Evolutionary conservation across 2,113 vertebrate genomes (phyloP), one percentile per base, ranked within the genome.

Genomic region (Larimichthys polyactis): DNA sequence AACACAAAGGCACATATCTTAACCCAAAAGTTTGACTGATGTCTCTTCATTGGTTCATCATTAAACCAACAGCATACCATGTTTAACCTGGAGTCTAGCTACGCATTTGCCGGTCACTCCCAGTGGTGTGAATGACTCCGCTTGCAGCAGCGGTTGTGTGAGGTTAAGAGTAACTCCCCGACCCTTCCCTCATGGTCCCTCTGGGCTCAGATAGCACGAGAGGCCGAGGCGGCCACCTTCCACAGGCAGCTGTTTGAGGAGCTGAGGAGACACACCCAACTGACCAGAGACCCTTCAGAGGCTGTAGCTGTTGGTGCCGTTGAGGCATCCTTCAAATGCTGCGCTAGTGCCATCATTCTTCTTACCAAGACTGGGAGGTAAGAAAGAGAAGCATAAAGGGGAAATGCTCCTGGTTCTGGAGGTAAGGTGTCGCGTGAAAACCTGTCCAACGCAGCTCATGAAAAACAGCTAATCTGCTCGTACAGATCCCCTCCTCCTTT

Each of bases 331-430:
- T 99, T 99, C 97, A 99, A 99, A 94, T 99, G 97, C 95, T 97
- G 96, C 88, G 97, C 98, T 48, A 98, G 97, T 88, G 97, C 97
- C 93, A 94, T 99, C 92, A 97, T 99, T 94, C 94, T 99, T 65
- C 97, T 99, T 91, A 99, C 98, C 94, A 99, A 99, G 90, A 97
- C 96, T 75, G 98, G 98, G 94, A 99, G 98, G 98, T 99, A 98
- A 97, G 98, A 68, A 20, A 27, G 79, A 69, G 49, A 7, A 7
- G 57, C 29, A 22, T 2, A 70, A 32, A 63, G 24, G 48, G 0
- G 4, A 73, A 19, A 36, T 29, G 24, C 44, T 49, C 48, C 19
- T 20, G 9, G 27, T 62, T 44, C 62, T n/a, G 12, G 36, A 87
- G 92, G 90, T 93, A 91, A 90, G 89, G 40, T 48, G 27, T 51